Evolutionary conservation across 1,140 invertebrate genomes (phyloP).

Genomic region (Glossosoma conforme): DNA sequence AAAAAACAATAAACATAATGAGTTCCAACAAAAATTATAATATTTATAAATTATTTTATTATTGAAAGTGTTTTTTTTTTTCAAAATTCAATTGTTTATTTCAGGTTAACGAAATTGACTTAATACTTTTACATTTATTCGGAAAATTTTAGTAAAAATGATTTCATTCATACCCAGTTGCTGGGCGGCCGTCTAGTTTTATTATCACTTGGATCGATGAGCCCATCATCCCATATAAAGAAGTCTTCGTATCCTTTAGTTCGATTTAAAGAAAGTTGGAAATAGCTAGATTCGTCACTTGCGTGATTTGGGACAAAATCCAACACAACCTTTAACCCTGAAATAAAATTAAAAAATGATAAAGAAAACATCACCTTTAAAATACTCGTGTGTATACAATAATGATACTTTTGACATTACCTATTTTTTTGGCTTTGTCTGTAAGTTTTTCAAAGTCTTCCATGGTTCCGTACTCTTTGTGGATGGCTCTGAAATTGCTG

Average conservation of each 20-base stretch:
- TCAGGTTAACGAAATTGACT: too few relatives aligned
- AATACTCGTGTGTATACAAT: not conserved
- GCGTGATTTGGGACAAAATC: conserved; percentile 69
- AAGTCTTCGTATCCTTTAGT: conserved; percentile 62
- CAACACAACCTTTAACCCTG: conserved; percentile 54
- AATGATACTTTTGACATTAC: conserved; percentile 30
- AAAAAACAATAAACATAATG: too few relatives aligned
- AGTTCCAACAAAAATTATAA: too few relatives aligned
- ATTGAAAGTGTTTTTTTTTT: too few relatives aligned
- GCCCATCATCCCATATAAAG: conserved; percentile 63
- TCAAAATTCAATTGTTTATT: too few relatives aligned
- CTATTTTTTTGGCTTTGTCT: conserved; percentile 38
- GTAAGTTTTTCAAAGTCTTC: conserved; percentile 57
- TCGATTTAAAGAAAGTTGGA: conserved; percentile 54
- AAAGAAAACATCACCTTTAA: not conserved
- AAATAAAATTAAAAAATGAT: not conserved
- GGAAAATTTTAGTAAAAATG: too few relatives aligned
- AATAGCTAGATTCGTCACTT: conserved; percentile 69
- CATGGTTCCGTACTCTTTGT: conserved; percentile 57
- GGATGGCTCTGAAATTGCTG: conserved; percentile 52
- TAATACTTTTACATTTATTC: too few relatives aligned
- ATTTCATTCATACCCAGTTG: conserved; percentile 61
- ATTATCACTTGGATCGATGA: conserved; percentile 42
- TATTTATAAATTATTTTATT: too few relatives aligned
- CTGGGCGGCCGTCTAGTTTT: conserved; percentile 53